These are phyloP conservation scores for Sinella curviseta DNA, from an alignment of 1,140 invertebrate genomes.

Conservation along the genomic window DNA sequence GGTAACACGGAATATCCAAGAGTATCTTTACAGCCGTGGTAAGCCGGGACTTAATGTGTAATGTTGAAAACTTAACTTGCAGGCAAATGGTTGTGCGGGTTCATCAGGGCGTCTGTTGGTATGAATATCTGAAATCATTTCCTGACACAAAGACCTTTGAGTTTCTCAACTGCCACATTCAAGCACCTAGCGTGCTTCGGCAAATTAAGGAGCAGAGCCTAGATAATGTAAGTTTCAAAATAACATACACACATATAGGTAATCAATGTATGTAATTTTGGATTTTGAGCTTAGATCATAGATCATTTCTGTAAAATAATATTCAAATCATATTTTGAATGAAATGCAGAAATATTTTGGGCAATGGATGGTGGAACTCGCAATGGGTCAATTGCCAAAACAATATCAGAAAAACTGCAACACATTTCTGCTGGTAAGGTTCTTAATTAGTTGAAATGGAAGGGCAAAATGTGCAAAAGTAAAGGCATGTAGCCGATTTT, in stretches of 20 bases:
- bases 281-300: neutral
- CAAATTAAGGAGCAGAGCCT: neutral
- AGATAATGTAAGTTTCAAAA: conserved; percentile 5
- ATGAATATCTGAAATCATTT: neutral
- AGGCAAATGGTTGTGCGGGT: neutral
- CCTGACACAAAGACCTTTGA: neutral
- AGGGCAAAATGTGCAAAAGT: too few relatives aligned
- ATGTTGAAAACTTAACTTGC: neutral
- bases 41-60: neutral
- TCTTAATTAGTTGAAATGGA: too few relatives aligned
- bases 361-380: neutral
- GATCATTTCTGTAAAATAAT: neutral
- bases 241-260: neutral
- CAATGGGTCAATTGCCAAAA: neutral
- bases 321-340: neutral
- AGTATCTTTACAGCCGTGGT: neutral
- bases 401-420: neutral
- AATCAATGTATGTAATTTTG: neutral
- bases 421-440: neutral
- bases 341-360: conserved; percentile 21
- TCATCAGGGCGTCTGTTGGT: conserved; percentile 8
- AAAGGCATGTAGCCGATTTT: too few relatives aligned
- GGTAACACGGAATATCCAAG: too few relatives aligned
- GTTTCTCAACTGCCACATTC: conserved; percentile 1
- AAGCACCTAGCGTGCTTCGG: neutral